Evolutionary conservation across 1,140 invertebrate species (phyloP).

Genomic region (Drosophila repleta): DNA sequence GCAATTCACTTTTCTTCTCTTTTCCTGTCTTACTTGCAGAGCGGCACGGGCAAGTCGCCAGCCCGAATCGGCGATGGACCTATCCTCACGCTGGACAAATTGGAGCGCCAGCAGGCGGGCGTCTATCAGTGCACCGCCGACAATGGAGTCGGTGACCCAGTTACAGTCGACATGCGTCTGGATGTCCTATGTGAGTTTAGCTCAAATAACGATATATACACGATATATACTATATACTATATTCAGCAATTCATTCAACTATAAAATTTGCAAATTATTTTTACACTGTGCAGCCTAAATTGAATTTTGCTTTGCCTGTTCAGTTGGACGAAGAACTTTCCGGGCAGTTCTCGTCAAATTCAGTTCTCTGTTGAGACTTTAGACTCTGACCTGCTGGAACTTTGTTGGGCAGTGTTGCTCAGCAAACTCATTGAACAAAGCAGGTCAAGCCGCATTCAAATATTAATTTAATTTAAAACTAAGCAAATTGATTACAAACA

Average conservation of each 20-base stretch:
- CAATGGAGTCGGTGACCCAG: slow-evolving; percentile 88
- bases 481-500: no score
- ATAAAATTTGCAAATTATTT: not conserved
- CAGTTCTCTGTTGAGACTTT: no score
- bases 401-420: no score
- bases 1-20: not conserved
- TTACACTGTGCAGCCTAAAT: no score
- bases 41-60: slow-evolving; percentile 77
- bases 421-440: no score
- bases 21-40: slow-evolving; percentile 46
- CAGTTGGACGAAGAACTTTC: no score
- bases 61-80: slow-evolving; percentile 86
- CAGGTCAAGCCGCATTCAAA: no score
- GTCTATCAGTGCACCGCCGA: slow-evolving; percentile 88
- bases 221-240: not conserved
- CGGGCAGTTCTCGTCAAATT: no score
- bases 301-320: no score
- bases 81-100: slow-evolving; percentile 87
- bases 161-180: slow-evolving; percentile 87
- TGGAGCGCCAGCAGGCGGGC: slow-evolving; percentile 87
- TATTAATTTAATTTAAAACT: no score
- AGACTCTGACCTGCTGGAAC: no score
- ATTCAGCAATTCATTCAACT: not conserved
- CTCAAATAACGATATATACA: not conserved
- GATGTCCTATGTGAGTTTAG: slow-evolving; percentile 87